Evolutionary conservation across 2,113 vertebrate genomes (phyloP), one percentile per base, ranked within the genome.

Genomic region (Eleginops maclovinus): DNA sequence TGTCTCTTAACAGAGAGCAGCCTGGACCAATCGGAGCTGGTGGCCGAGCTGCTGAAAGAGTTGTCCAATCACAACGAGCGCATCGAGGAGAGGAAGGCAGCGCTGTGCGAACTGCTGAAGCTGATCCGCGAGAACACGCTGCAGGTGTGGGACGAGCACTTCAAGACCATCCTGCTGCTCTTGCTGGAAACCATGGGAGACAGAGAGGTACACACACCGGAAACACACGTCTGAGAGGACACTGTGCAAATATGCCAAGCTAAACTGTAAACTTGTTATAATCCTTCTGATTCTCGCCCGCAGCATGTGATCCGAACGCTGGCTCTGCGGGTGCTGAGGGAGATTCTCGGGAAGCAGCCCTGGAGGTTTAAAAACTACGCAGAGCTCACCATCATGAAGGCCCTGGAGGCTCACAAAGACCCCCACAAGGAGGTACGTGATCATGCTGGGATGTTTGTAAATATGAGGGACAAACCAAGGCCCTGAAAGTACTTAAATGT

Each of bases 321-420:
- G 93, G 97, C 98, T 46, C 87, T 99, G 82, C 95, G 96, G 72
- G 97, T 99, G 83, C 91, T 99, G 85, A 96, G 95, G 91, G 98
- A 99, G 93, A 98, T 99, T 87, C 94, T 99, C 72, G 93, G 95
- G 87, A 96, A 97, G 81, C 97, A 99, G 89, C 98, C 98, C 59
- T 96, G 96, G 92, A 95, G 97, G 90, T 99, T 99, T 93, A 98
- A 98, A 92, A 99, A 99, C 91, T 98, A 99, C 0, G 98, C 98
- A 75, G 98, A 99, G 75, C 95, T 98, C 75, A 99, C 97, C 49
- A 97, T 99, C 85, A 99, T 99, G 97, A 99, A 98, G 91, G 96
- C 97, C 0, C 88, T 99, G 88, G 98, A 99, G 94, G 94, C 97
- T 4, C 98, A 99, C 89, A 98, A 98, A 90, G 97, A 99, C 85